phyloP scores from a whole-genome alignment of 1,140 invertebrate species.

The Plodia interpunctella region DNA sequence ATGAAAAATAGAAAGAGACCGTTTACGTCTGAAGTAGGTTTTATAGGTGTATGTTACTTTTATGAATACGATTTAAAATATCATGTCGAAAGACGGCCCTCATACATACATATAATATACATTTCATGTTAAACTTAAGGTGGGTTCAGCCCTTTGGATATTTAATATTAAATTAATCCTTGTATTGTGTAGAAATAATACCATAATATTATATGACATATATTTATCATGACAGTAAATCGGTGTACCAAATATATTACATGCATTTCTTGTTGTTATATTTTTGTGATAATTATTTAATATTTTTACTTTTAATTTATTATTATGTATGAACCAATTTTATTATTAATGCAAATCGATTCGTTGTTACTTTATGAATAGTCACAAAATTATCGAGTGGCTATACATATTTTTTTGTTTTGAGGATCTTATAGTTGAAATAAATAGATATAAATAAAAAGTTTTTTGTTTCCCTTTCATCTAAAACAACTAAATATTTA shows the following conservation, averaged over 20 bases:
- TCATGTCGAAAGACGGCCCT: not conserved
- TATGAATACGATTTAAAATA: not conserved
- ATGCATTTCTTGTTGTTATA: not conserved
- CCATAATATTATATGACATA: not conserved
- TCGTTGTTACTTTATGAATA: slow-evolving; percentile 2
- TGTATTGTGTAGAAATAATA: not conserved
- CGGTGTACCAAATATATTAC: slow-evolving; percentile 1
- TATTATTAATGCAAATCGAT: not conserved
- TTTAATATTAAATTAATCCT: not conserved
- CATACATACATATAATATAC: not conserved
- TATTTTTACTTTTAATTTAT: not conserved
- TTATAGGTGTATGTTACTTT: too few relatives aligned
- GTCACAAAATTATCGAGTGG: not conserved
- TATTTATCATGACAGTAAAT: not conserved
- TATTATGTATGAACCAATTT: not conserved
- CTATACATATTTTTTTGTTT: slow-evolving; percentile 13
- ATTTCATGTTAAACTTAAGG: not conserved
- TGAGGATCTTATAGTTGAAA: slow-evolving; percentile 26
- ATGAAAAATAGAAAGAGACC: too few relatives aligned
- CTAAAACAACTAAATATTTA: too few relatives aligned
- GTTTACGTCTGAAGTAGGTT: too few relatives aligned
- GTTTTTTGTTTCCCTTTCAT: slow-evolving; percentile 27
- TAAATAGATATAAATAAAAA: slow-evolving; percentile 27
- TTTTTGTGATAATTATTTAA: not conserved
- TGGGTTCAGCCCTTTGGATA: not conserved